Conservation (phyloP, 64 coral and sea anemone species). For the Astreopora myriophthalma region DNA sequence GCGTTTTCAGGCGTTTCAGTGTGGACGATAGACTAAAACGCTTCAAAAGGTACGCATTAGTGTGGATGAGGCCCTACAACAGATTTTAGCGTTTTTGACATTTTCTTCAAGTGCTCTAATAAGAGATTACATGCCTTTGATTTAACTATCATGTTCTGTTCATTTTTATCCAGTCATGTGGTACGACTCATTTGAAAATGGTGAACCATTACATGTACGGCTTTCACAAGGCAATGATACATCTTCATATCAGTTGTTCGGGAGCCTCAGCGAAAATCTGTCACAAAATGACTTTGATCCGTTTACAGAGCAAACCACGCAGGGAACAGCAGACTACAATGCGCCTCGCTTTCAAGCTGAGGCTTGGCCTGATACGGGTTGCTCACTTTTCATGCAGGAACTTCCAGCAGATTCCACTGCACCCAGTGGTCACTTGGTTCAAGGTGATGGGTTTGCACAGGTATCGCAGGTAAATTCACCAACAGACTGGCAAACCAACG, state of each 20-base stretch:
- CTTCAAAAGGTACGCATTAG: too few species aligned
- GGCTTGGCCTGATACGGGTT: background rate
- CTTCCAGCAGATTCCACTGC: background rate
- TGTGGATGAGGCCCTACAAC: too few species aligned
- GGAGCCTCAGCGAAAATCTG: background rate
- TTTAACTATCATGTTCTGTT: background rate
- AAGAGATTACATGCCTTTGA: too few species aligned
- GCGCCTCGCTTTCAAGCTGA: background rate
- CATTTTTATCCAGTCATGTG: conserved; percentile 5
- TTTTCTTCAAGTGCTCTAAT: too few species aligned
- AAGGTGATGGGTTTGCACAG: background rate
- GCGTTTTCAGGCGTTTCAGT: too few species aligned
- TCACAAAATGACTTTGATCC: background rate
- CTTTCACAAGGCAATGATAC: background rate
- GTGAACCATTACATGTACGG: background rate
- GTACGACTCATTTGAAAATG: background rate
- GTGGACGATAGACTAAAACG: too few species aligned
- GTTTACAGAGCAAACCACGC: background rate
- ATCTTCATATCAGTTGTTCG: background rate
- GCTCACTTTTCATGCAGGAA: background rate
- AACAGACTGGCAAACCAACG: background rate
- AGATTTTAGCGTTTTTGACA: too few species aligned
- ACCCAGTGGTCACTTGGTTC: background rate
- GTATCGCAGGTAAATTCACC: background rate
- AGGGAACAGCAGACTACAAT: too few species aligned